Base-by-base conservation (phyloP, 2,113 vertebrate species). In the Microtus montanus region DNA sequence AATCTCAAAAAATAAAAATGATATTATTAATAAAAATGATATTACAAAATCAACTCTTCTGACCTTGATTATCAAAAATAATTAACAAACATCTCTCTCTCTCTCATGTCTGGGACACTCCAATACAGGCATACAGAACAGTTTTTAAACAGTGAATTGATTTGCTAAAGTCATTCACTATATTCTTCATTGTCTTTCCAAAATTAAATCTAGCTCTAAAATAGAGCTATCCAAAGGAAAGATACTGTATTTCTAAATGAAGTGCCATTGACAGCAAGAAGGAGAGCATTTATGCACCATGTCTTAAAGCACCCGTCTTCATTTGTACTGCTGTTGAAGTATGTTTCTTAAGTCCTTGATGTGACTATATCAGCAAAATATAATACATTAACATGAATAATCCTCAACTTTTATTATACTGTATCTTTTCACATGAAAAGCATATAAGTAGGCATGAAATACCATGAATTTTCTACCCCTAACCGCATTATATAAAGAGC, bases 181-280 rank as follows among this genome's bases (percentile, higher is more conserved):
- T 5, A 35, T 90, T 97, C 96, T 96, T 94, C 52, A 96, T 68
- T 93, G 94, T 96, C 58, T 95, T 96, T 96, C 95, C 58, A 79
- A 54, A 90, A 92, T 96, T 93, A 97, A 96, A 96, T 97, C 93
- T 84, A 58, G 96, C 44, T 97, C 94, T 92, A 93, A 96, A 93
- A 85, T 26, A 85, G 77, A 63, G 20, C 79, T 97, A 97, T 94
- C 49, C 87, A 90, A 89, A 47, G 92, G 96, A 97, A 97, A 92
- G 88, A 96, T 44, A 22, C 68, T 97, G 12, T n/a, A 96, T 98
- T 98, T 97, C 89, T 96, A 92, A 98, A 97, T 96, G 95, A 97
- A 97, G 64, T 94, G 92, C 87, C 91, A 97, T 97, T 98, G 97
- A 93, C 91, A 95, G 49, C 79, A 96, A 68, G 28, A 96, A 80